Percentiles rank a stretch among this genome's conserved stretches.
Evolutionary conservation across 2,888 invertebrate genomes (phyloP).

Genomic region (Eretmocerus hayati): DNA sequence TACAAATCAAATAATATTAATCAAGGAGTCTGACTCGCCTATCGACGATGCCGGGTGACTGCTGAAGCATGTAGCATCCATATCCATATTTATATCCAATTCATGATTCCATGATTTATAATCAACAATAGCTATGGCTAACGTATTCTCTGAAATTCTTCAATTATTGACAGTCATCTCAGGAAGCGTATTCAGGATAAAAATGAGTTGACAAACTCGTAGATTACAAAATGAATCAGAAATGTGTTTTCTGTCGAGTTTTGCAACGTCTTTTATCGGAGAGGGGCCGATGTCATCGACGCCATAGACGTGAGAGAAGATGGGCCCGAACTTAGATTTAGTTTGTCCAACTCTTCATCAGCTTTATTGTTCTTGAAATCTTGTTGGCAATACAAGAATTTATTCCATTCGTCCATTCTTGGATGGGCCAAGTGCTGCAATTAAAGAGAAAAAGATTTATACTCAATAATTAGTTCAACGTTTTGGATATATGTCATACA

Average conservation of each 20-base stretch:
- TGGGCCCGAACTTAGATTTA: conserved; percentile 47
- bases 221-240: too few relatives aligned
- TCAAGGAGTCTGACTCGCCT: conserved; percentile 17
- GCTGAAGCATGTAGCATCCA: too few relatives aligned
- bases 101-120: conserved; percentile 11
- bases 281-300: conserved; percentile 35
- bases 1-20: conserved; percentile 21
- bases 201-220: too few relatives aligned
- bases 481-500: too few relatives aligned
- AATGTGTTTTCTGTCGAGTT: too few relatives aligned
- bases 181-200: too few relatives aligned
- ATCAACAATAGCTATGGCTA: conserved; percentile 16
- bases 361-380: conserved; percentile 88
- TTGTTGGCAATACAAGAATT: conserved; percentile 85
- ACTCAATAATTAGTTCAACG: too few relatives aligned
- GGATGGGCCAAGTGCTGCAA: conserved; percentile 80
- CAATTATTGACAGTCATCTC: too few relatives aligned
- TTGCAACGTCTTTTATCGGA: too few relatives aligned
- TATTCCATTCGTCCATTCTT: conserved; percentile 90
- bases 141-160: too few relatives aligned
- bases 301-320: conserved; percentile 41
- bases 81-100: conserved; percentile 14
- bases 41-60: too few relatives aligned
- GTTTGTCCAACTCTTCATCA: conserved; percentile 70
- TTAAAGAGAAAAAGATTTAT: conserved; percentile 12